phyloP scores from a whole-genome alignment of 2,113 vertebrate species.

The Callopanchax toddi region DNA sequence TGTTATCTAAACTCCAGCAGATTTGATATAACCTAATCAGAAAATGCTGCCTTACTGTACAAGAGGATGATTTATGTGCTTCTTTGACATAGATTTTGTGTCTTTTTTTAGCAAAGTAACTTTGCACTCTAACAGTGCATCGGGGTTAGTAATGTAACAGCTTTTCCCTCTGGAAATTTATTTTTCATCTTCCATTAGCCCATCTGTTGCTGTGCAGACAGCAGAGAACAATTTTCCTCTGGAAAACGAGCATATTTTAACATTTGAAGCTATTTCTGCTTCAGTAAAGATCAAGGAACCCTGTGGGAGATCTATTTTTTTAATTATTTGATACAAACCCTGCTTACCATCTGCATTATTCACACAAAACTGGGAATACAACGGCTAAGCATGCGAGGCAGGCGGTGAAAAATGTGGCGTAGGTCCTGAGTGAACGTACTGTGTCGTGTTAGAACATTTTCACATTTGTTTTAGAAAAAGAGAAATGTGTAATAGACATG shows the following conservation, averaged over 20 bases:
- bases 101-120: conserved; percentile 27
- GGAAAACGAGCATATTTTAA: conserved; percentile 62
- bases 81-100: conserved; percentile 9
- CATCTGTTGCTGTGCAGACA: conserved; percentile 71
- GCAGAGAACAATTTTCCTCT: conserved; percentile 55
- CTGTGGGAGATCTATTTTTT: conserved; percentile 52
- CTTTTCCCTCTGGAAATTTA: conserved; percentile 69
- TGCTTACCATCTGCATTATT: conserved; percentile 59
- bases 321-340: conserved; percentile 52
- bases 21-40: conserved; percentile 13
- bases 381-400: conserved; percentile 34
- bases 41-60: neutral
- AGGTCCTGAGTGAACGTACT: conserved; percentile 2
- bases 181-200: conserved; percentile 64
- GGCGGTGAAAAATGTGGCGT: conserved; percentile 19
- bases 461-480: neutral
- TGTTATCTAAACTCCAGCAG: conserved; percentile 18
- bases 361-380: conserved; percentile 47
- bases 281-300: conserved; percentile 64
- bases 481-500: neutral
- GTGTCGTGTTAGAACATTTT: neutral
- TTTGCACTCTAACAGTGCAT: conserved; percentile 48
- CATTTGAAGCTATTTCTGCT: conserved; percentile 65
- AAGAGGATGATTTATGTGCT: neutral
- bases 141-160: conserved; percentile 59